These are phyloP conservation scores for Verasper variegatus DNA, from an alignment of 2,113 vertebrate species.

Conservation along the genomic window DNA sequence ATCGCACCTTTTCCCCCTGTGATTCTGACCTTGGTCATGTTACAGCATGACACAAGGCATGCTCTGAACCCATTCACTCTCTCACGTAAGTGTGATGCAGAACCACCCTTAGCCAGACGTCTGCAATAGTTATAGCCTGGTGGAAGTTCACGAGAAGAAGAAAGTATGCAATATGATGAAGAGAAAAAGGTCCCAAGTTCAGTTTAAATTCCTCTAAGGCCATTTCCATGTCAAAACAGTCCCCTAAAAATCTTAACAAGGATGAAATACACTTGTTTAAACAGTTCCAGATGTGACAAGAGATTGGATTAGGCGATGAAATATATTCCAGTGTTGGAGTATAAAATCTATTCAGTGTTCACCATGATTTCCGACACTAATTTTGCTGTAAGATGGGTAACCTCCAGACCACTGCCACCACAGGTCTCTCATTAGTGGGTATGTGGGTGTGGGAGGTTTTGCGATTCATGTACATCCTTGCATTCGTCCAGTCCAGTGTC, in stretches of 20 bases:
- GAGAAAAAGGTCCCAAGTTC: slow-evolving; percentile 38
- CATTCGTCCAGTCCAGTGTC: slow-evolving; percentile 37
- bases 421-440: slow-evolving; percentile 65
- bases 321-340: slow-evolving; percentile 58
- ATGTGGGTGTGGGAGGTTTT: slow-evolving; percentile 54
- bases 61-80: slow-evolving; percentile 58
- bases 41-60: slow-evolving; percentile 48
- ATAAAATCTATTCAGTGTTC: slow-evolving; percentile 64
- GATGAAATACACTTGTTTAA: slow-evolving; percentile 67
- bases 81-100: slow-evolving; percentile 44
- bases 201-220: slow-evolving; percentile 50
- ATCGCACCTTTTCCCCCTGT: slow-evolving; percentile 42
- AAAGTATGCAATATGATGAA: slow-evolving; percentile 22
- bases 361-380: slow-evolving; percentile 63
- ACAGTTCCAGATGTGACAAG: slow-evolving; percentile 71
- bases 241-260: slow-evolving; percentile 46
- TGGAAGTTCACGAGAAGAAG: slow-evolving; percentile 26
- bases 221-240: slow-evolving; percentile 51
- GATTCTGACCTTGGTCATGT: slow-evolving; percentile 57
- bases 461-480: slow-evolving; percentile 43
- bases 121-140: slow-evolving; percentile 2
- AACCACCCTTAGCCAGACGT: slow-evolving; percentile 30
- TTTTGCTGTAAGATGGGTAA: slow-evolving; percentile 63
- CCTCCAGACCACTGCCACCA: slow-evolving; percentile 63
- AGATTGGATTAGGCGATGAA: slow-evolving; percentile 65